These are phyloP conservation scores for Oreortyx pictus DNA, from an alignment of 2,797 vertebrate genomes.

Conservation along the genomic window DNA sequence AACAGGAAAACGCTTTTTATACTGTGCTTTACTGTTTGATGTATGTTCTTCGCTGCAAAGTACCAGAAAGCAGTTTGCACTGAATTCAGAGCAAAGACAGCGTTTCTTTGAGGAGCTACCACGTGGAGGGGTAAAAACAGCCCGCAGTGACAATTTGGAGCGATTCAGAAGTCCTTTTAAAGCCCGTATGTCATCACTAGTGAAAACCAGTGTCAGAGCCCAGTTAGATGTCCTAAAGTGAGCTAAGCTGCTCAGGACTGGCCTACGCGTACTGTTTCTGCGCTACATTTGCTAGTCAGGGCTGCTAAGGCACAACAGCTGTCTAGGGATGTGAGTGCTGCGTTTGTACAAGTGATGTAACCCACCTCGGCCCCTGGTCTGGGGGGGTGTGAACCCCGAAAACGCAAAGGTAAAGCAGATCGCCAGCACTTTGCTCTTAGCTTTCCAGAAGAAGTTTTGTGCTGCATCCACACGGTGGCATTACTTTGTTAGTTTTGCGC, in stretches of 20 bases:
- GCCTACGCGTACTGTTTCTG: background rate
- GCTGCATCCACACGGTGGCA: conserved; percentile 51
- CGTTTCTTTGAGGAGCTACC: background rate
- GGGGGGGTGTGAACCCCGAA: background rate
- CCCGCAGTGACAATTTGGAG: background rate
- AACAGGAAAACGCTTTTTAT: background rate
- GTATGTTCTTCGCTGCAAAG: background rate
- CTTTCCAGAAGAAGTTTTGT: background rate
- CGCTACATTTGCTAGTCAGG: background rate
- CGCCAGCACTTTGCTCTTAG: background rate
- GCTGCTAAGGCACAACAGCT: background rate
- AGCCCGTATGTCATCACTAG: background rate
- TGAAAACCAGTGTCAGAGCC: background rate
- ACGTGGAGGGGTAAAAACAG: background rate
- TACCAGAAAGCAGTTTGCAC: background rate
- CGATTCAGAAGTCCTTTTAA: background rate
- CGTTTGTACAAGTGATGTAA: background rate
- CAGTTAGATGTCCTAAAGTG: background rate
- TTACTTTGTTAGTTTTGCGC: background rate
- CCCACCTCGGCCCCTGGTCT: background rate
- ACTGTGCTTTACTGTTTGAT: background rate
- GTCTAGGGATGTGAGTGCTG: background rate
- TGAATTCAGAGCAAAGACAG: background rate
- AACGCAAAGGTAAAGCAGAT: background rate
- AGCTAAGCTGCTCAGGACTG: background rate